Conservation (phyloP, 2,888 invertebrate genomes). For the Phyllotreta striolata region DNA sequence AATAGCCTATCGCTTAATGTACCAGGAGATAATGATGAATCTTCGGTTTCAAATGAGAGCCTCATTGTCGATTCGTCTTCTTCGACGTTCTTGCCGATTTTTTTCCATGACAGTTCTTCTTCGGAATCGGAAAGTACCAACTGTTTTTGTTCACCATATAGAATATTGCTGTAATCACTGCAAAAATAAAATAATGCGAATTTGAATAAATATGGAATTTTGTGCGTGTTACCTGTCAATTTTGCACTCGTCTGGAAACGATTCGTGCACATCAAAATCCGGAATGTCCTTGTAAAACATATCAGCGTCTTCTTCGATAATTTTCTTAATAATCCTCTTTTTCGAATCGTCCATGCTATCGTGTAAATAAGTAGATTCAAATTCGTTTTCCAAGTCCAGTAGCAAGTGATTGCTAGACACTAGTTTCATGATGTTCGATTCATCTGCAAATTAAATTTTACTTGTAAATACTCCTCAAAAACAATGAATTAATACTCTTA, state of each 20-base stretch:
- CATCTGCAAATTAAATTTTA: conserved; percentile 6
- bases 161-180: conserved; percentile 22
- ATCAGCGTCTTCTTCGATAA: conserved; percentile 34
- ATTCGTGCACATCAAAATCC: conserved; percentile 27
- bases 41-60: conserved; percentile 25
- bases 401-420: conserved; percentile 21
- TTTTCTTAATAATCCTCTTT: conserved; percentile 31
- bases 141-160: conserved; percentile 9
- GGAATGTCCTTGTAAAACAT: conserved; percentile 33
- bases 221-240: conserved; percentile 21
- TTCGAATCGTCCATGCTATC: conserved; percentile 25
- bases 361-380: conserved; percentile 10
- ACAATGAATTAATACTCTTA: conserved; percentile 9
- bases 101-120: conserved; percentile 10
- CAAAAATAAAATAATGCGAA: conserved; percentile 3
- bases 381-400: conserved; percentile 22
- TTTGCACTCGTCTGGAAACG: conserved; percentile 23
- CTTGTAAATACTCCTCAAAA: background rate
- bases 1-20: conserved; percentile 19
- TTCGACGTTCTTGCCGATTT: conserved; percentile 2
- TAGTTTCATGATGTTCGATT: conserved; percentile 23
- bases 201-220: background rate
- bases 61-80: conserved; percentile 21
- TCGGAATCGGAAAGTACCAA: conserved; percentile 15
- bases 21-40: conserved; percentile 24